These are phyloP conservation scores for Agonopterix arenella DNA, from an alignment of 2,888 invertebrate genomes.

Conservation along the genomic window DNA sequence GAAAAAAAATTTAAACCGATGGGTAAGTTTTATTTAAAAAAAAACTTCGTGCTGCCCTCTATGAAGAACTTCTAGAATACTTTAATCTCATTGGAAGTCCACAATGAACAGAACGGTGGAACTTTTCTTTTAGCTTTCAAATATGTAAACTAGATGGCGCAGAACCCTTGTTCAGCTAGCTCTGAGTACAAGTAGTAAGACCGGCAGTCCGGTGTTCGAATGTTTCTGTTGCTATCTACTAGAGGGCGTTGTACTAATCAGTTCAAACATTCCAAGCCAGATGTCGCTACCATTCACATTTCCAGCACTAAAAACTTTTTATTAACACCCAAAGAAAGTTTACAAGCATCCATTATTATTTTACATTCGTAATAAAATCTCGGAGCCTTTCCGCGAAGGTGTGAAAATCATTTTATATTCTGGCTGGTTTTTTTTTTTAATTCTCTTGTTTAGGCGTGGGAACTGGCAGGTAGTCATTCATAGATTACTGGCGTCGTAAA, in stretches of 20 bases:
- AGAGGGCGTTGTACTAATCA: constrained; percentile 23
- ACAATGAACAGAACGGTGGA: no score
- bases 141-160: no score
- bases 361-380: constrained; percentile 62
- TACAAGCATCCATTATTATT: constrained; percentile 55
- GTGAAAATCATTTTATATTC: constrained; percentile 71
- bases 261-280: constrained; percentile 20
- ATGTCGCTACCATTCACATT: constrained; percentile 32
- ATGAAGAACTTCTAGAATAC: no score
- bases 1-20: no score
- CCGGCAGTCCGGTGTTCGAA: no score
- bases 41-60: no score
- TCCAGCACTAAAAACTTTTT: constrained; percentile 10
- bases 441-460: constrained; percentile 53
- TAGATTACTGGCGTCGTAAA: constrained; percentile 23
- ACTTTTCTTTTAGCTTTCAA: no score
- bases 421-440: constrained; percentile 39
- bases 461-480: constrained; percentile 46
- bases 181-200: no score
- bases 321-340: constrained; percentile 40
- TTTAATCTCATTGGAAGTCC: no score
- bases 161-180: no score
- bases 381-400: constrained; percentile 67
- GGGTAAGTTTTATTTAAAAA: no score
- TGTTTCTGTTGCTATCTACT: neutral